phyloP scores from a whole-genome alignment of 2,113 vertebrate genomes.

The Xyrauchen texanus region DNA sequence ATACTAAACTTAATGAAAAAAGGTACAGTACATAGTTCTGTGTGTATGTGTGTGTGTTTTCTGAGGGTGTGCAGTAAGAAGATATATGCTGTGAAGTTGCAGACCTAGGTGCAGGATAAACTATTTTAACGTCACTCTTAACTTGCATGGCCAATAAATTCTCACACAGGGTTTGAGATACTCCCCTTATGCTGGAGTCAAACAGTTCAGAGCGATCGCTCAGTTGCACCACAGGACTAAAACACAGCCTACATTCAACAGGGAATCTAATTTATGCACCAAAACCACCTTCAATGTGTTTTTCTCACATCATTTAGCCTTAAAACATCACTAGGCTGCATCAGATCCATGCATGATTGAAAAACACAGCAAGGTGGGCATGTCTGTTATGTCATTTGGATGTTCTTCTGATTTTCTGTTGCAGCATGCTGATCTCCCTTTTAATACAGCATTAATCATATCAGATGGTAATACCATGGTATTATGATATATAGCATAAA shows the following conservation, averaged over 20 bases:
- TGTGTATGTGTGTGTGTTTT: too few relatives aligned
- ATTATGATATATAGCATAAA: too few relatives aligned
- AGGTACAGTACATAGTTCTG: too few relatives aligned
- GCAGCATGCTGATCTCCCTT: too few relatives aligned
- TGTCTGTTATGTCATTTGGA: background rate
- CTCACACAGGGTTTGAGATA: background rate
- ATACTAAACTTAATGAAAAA: too few relatives aligned
- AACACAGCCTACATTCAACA: too few relatives aligned
- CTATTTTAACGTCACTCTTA: too few relatives aligned
- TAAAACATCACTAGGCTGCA: conserved; percentile 27
- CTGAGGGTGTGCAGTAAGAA: too few relatives aligned
- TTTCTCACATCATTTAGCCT: conserved; percentile 47
- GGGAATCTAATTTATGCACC: background rate
- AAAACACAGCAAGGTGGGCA: background rate
- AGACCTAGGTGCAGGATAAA: too few relatives aligned
- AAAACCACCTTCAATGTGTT: conserved; percentile 25
- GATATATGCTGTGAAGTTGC: too few relatives aligned
- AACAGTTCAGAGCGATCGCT: conserved; percentile 50
- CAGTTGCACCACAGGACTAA: conserved; percentile 47
- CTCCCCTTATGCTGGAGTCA: conserved; percentile 36
- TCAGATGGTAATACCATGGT: too few relatives aligned
- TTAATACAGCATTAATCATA: too few relatives aligned
- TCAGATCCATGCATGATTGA: conserved; percentile 27
- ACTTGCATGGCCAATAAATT: conserved; percentile 1
- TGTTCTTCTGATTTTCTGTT: background rate